These are phyloP conservation scores for Drosophila demipolita DNA, from an alignment of 2,888 invertebrate genomes.

Conservation along the genomic window DNA sequence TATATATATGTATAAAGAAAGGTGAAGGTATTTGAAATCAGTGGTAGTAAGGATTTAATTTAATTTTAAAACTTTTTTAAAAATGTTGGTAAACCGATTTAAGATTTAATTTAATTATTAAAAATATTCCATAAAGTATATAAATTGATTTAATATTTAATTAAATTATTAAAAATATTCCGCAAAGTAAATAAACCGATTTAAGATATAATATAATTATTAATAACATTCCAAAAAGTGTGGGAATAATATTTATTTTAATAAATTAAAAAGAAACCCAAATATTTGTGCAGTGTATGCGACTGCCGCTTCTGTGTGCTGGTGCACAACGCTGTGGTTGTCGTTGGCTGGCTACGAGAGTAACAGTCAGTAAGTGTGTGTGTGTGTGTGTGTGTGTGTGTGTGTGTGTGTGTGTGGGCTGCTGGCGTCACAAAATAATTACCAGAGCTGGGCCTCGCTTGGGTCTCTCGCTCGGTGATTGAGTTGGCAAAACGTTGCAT, in stretches of 20 bases:
- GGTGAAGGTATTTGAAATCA: no score
- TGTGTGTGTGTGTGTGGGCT: slow-evolving; percentile 7
- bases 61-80: no score
- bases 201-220: neutral
- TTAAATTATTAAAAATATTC: neutral
- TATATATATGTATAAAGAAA: neutral
- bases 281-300: neutral
- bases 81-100: no score
- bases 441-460: slow-evolving; percentile 68
- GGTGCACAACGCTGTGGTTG: slow-evolving; percentile 44
- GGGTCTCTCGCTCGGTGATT: slow-evolving; percentile 76
- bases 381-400: neutral
- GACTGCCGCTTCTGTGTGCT: slow-evolving; percentile 22
- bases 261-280: neutral
- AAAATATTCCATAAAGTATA: no score
- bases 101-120: no score
- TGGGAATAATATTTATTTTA: neutral
- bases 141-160: neutral
- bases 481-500: slow-evolving; percentile 82
- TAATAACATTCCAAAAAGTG: neutral
- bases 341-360: slow-evolving; percentile 12
- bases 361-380: neutral
- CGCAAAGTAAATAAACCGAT: neutral
- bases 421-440: slow-evolving; percentile 80
- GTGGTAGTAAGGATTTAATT: no score